Evolutionary conservation across 2,113 vertebrate species (phyloP).

Genomic region (Dunckerocampus dactyliophorus): DNA sequence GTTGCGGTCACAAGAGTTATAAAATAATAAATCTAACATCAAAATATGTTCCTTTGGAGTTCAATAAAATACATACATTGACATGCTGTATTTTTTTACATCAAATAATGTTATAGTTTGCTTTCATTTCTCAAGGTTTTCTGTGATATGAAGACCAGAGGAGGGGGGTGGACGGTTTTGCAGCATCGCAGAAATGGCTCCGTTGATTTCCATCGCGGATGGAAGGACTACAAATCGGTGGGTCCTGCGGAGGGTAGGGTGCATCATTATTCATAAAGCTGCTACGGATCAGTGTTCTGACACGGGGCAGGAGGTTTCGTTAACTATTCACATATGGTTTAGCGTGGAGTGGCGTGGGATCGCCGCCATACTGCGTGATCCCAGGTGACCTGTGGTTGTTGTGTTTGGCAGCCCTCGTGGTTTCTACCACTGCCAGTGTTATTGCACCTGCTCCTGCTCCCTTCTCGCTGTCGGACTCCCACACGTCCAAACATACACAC

Average conservation of each 20-base stretch:
- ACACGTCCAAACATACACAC: conserved; percentile 11
- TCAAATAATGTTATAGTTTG: not conserved
- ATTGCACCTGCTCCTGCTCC: conserved; percentile 65
- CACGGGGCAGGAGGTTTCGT: conserved; percentile 46
- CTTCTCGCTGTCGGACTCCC: conserved; percentile 27
- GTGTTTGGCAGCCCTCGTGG: conserved; percentile 47
- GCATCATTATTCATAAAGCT: conserved; percentile 3
- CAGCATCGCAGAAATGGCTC: conserved; percentile 76
- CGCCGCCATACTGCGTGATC: conserved; percentile 39
- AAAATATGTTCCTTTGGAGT: too few species aligned
- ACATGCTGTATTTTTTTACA: not conserved
- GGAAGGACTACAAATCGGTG: conserved; percentile 79
- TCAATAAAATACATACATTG: too few species aligned
- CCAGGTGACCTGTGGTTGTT: conserved; percentile 55
- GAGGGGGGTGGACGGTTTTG: conserved; percentile 80
- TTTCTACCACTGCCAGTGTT: conserved; percentile 48
- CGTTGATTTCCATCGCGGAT: conserved; percentile 74
- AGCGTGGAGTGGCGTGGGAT: conserved; percentile 48
- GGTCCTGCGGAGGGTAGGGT: conserved; percentile 8
- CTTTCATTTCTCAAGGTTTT: conserved; percentile 63
- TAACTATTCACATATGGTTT: conserved; percentile 33
- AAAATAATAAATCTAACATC: too few species aligned
- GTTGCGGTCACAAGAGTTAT: too few species aligned
- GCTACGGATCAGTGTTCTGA: not conserved
- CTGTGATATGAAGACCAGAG: conserved; percentile 79